These are phyloP conservation scores for Pyrrhura leucotis DNA, from an alignment of 2,797 vertebrate species.

Conservation along the genomic window DNA sequence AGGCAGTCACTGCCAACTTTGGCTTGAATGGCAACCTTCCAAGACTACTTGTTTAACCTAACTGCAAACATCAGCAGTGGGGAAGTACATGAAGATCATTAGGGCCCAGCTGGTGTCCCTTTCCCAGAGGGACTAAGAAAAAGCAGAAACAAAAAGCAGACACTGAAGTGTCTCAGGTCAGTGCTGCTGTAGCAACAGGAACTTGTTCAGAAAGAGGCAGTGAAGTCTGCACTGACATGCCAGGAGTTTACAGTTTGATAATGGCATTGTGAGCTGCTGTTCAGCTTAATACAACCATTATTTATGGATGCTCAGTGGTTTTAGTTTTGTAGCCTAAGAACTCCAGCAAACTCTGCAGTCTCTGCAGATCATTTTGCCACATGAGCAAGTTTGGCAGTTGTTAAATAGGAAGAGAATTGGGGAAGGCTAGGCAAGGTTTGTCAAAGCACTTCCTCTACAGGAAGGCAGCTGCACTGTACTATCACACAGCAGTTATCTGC, in stretches of 20 bases:
- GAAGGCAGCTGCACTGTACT: not conserved
- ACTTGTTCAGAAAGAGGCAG: not conserved
- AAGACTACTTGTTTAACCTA: not conserved
- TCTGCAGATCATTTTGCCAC: not conserved
- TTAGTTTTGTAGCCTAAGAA: not conserved
- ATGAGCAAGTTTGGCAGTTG: not conserved
- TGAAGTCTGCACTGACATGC: not conserved
- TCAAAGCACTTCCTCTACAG: not conserved
- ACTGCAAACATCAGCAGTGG: not conserved
- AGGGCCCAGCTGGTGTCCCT: not conserved
- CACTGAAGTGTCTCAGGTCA: not conserved
- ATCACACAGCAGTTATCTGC: not conserved
- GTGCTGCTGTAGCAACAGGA: not conserved
- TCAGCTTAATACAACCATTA: not conserved
- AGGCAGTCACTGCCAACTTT: not conserved
- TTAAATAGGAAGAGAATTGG: not conserved
- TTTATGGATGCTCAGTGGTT: not conserved
- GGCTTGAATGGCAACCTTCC: not conserved
- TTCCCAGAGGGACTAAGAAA: not conserved
- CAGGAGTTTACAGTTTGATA: not conserved
- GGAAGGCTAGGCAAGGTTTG: not conserved
- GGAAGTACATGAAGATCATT: not conserved
- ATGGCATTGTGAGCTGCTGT: not conserved
- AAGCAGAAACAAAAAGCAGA: not conserved
- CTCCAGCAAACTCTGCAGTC: not conserved